Evolutionary conservation across 2,113 vertebrate genomes (phyloP).

Genomic region (Lepus europaeus): DNA sequence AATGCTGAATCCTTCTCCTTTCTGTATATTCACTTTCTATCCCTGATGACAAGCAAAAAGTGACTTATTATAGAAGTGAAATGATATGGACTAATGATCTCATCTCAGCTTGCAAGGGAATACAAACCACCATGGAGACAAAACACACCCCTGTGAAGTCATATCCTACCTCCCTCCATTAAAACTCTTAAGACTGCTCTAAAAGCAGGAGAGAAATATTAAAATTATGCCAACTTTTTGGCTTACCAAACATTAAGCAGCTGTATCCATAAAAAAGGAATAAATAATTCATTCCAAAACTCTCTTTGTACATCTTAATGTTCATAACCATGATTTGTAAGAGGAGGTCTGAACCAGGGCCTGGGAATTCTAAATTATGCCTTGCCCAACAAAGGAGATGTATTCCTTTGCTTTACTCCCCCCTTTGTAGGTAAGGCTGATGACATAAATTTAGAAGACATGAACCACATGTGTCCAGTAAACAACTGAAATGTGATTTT

Average conservation of each 20-base stretch:
- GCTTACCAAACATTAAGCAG: constrained; percentile 64
- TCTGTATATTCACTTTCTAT: neutral
- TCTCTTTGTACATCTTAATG: constrained; percentile 24
- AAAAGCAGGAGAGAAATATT: constrained; percentile 66
- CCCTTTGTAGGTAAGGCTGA: neutral
- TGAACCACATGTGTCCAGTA: neutral
- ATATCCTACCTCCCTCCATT: constrained; percentile 60
- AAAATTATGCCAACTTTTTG: constrained; percentile 65
- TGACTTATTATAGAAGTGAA: constrained; percentile 64
- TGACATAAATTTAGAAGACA: neutral
- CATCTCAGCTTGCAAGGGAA: constrained; percentile 39
- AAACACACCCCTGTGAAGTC: constrained; percentile 67
- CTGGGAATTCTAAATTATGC: neutral
- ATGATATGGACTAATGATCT: constrained; percentile 66
- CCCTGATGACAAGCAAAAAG: constrained; percentile 19
- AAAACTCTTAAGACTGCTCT: constrained; percentile 61
- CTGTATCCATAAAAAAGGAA: constrained; percentile 64
- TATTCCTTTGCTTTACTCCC: neutral
- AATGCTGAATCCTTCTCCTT: neutral
- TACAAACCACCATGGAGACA: constrained; percentile 50
- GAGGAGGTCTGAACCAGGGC: neutral
- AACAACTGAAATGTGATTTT: neutral
- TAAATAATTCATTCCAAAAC: constrained; percentile 74
- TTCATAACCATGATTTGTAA: neutral
- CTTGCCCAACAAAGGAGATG: neutral